Conservation (phyloP, 2,113 vertebrate species). For the Poeciliopsis retropinna region DNA sequence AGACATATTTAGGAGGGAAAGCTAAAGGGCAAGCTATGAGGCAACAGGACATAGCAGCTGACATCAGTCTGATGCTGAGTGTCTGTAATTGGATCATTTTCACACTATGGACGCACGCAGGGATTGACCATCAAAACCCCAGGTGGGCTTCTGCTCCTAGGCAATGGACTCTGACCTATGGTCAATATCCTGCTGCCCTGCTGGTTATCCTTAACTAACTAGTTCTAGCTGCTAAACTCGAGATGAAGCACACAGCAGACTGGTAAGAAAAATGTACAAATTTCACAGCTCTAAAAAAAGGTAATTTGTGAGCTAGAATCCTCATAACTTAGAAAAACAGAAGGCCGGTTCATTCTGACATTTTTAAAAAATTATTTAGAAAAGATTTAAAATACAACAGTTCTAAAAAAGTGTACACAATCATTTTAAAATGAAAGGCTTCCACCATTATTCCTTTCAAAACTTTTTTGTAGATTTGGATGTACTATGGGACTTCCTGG, state of each 20-base stretch:
- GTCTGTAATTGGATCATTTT: slow-evolving; percentile 81
- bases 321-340: not conserved
- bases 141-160: slow-evolving; percentile 65
- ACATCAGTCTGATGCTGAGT: slow-evolving; percentile 77
- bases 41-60: slow-evolving; percentile 33
- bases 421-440: not conserved
- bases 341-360: not conserved
- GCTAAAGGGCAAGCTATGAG: slow-evolving; percentile 21
- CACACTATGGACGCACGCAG: slow-evolving; percentile 68
- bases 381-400: not conserved
- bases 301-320: not conserved
- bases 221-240: slow-evolving; percentile 29
- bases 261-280: not conserved
- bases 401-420: too few species aligned
- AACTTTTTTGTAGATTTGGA: not conserved
- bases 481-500: not conserved
- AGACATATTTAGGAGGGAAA: slow-evolving; percentile 34
- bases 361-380: not conserved
- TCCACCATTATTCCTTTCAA: not conserved
- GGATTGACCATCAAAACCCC: slow-evolving; percentile 63
- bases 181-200: slow-evolving; percentile 52
- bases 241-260: not conserved
- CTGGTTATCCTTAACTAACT: slow-evolving; percentile 51
- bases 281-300: not conserved
- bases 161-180: slow-evolving; percentile 55